A percentile compares a stretch with the other conserved stretches of the same genome.
These are phyloP conservation scores for Orussus abietinus DNA, from an alignment of 1,140 invertebrate genomes.

Conservation along the genomic window DNA sequence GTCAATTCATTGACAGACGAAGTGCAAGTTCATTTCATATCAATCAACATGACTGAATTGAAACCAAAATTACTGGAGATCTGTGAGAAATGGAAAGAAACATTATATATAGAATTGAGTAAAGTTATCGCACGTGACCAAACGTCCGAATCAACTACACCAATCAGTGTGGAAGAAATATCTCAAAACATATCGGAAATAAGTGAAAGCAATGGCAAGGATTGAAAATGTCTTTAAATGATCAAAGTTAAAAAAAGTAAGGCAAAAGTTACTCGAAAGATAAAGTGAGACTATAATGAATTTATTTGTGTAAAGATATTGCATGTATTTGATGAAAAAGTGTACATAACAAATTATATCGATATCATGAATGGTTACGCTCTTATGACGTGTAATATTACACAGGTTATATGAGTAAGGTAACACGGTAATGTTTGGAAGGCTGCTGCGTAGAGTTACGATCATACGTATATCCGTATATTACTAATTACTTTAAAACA, in stretches of 20 bases:
- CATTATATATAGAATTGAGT: slow-evolving; percentile 12
- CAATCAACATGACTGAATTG: slow-evolving; percentile 5
- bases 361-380: too few relatives aligned
- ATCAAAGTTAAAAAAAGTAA: background rate
- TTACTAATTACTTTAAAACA: too few relatives aligned
- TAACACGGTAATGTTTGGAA: too few relatives aligned
- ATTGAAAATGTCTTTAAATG: slow-evolving; percentile 7
- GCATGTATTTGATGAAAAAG: too few relatives aligned
- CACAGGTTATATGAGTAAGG: too few relatives aligned
- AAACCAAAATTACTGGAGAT: slow-evolving; percentile 8
- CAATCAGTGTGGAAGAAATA: slow-evolving; percentile 1
- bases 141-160: slow-evolving; percentile 2
- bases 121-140: slow-evolving; percentile 14
- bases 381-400: too few relatives aligned
- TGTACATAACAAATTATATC: too few relatives aligned
- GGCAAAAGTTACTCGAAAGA: too few relatives aligned
- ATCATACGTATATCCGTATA: too few relatives aligned
- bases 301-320: too few relatives aligned
- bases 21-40: slow-evolving; percentile 8
- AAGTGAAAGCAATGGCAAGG: background rate
- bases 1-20: slow-evolving; percentile 2
- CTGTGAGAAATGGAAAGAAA: slow-evolving; percentile 16
- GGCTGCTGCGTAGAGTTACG: too few relatives aligned
- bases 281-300: too few relatives aligned
- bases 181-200: background rate